Percentiles rank a stretch among this genome's conserved stretches.
Conservation (phyloP, 37 sponge, comb jelly and placozoan species). For the Axinella damicornis region DNA sequence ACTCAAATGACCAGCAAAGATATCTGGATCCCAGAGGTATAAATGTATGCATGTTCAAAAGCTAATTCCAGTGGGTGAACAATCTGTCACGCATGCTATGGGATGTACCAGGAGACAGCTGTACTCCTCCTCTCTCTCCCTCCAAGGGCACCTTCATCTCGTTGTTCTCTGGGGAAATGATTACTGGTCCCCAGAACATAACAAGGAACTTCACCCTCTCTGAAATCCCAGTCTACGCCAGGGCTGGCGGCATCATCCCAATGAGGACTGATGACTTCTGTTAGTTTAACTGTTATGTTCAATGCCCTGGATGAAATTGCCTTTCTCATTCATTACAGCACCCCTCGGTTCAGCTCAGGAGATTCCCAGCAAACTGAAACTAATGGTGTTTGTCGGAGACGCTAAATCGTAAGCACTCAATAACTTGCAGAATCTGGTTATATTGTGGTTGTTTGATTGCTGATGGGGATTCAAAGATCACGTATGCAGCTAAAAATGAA, state of each 20-base stretch:
- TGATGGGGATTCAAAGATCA: too few relatives aligned
- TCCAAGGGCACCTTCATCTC: slow-evolving; percentile 47
- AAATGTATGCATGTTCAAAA: not conserved
- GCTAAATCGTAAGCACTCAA: not conserved
- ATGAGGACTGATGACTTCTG: slow-evolving; percentile 59
- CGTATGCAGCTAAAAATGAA: too few relatives aligned
- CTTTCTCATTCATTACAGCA: not conserved
- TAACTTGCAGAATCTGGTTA: too few relatives aligned
- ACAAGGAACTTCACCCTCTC: slow-evolving; percentile 43
- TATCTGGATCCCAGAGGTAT: slow-evolving; percentile 75
- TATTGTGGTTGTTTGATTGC: too few relatives aligned
- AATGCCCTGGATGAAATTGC: not conserved
- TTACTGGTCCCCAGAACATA: slow-evolving; percentile 26
- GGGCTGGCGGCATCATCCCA: slow-evolving; percentile 62
- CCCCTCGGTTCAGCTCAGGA: slow-evolving; percentile 68
- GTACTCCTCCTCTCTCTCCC: too few relatives aligned
- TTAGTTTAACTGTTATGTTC: not conserved
- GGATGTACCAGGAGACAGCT: too few relatives aligned
- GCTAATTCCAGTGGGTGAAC: too few relatives aligned
- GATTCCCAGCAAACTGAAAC: slow-evolving; percentile 47
- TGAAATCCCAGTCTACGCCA: slow-evolving; percentile 75
- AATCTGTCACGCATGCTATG: too few relatives aligned
- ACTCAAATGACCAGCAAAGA: slow-evolving; percentile 26
- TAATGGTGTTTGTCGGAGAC: slow-evolving; percentile 52
- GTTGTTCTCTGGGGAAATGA: slow-evolving; percentile 55